Evolutionary conservation across 2,888 invertebrate species (phyloP), one percentile per base, ranked within the genome.

Genomic region (Ceriagrion tenellum): DNA sequence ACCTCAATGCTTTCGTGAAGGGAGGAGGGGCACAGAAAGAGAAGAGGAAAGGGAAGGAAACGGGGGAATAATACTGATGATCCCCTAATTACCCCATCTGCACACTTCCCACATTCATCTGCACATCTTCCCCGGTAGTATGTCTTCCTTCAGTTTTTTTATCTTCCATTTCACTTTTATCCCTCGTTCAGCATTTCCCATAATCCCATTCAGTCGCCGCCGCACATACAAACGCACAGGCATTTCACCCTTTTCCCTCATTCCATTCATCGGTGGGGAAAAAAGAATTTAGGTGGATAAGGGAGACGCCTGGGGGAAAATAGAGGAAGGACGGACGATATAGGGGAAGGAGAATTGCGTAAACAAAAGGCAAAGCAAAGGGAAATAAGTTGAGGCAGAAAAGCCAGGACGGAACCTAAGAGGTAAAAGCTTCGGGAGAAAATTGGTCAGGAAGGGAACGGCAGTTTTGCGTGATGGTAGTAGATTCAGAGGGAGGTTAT

Each of bases 11-110:
- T 81, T 81, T 35, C 16, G 35, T n/a, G 81, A 16, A 18, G 35
- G 81, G 6, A n/a, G 30, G 35, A 81, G 1, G 69, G 69, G 26
- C 16, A 81, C 81, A 81, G n/a, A 81, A 81, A n/a, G 81, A 2
- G 16, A 20, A 59, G 35, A 81, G 81, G 81, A 35, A 81, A 35
- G 8, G 81, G 81, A 16, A 35, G 81, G 12, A n/a, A 18, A n/a
- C 0, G n/a, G 10, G 81, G 26, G 81, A 35, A 81, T 81, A 30
- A 81, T 81, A 81, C 26, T 89, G 89, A 89, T n/a, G 89, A 89
- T 89, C 55, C 55, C 55, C 89, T 89, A 89, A 89, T 89, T 89
- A 89, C 89, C 89, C n/a, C 81, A 13, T 81, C 81, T 35, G 81
- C 81, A 81, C 81, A 81, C 30, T 35, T 35, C 81, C 81, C 35